Conservation (phyloP, 2,888 invertebrate species). For the Tryphoninae sp. region DNA sequence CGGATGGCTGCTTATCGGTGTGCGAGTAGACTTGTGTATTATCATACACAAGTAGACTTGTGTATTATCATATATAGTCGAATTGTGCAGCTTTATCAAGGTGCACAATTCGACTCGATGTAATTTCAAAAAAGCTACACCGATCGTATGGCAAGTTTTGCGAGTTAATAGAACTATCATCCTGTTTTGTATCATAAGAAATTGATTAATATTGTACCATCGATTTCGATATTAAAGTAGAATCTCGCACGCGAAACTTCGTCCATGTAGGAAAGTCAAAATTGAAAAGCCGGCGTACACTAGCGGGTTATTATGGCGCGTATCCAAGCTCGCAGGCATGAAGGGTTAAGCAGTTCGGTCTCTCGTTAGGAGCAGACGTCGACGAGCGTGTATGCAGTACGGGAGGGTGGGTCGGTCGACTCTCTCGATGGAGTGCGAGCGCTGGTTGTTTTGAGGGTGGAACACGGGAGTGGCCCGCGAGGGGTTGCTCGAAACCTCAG, state of each 20-base stretch:
- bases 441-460: slow-evolving; percentile 45
- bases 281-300: slow-evolving; percentile 11
- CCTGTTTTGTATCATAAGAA: no score
- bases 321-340: slow-evolving; percentile 45
- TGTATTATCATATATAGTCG: no score
- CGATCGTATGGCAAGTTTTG: no score
- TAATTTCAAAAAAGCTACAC: no score
- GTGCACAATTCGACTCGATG: no score
- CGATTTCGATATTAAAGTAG: slow-evolving; percentile 8
- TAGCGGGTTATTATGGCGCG: slow-evolving; percentile 26
- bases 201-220: neutral
- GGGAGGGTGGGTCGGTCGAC: slow-evolving; percentile 28
- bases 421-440: slow-evolving; percentile 51
- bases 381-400: slow-evolving; percentile 45
- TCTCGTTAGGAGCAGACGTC: slow-evolving; percentile 61
- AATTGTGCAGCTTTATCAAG: no score
- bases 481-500: slow-evolving; percentile 52
- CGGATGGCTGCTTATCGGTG: no score
- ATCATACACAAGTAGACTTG: no score
- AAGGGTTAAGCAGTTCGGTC: slow-evolving; percentile 59
- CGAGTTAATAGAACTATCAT: no score
- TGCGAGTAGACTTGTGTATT: no score
- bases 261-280: no score
- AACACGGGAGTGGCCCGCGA: slow-evolving; percentile 36
- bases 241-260: no score